Evolutionary conservation across 2,888 invertebrate species (phyloP).

Genomic region (Caenorhabditis sp.): DNA sequence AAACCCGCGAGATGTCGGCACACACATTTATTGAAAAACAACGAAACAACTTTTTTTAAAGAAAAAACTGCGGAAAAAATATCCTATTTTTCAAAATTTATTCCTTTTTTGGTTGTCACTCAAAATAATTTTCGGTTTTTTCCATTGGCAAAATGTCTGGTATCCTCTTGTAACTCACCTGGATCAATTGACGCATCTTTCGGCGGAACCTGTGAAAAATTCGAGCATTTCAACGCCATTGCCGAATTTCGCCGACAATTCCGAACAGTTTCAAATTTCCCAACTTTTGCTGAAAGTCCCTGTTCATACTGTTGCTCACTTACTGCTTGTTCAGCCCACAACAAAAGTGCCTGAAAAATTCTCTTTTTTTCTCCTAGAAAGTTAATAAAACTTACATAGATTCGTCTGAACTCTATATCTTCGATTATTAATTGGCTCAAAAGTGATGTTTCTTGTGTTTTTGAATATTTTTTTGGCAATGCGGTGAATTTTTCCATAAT

Average conservation of each 20-base stretch:
- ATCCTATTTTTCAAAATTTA: too few relatives aligned
- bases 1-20: too few relatives aligned
- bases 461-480: constrained; percentile 26
- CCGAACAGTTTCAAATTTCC: constrained; percentile 11
- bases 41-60: too few relatives aligned
- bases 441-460: constrained; percentile 19
- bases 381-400: constrained; percentile 29
- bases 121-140: too few relatives aligned
- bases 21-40: too few relatives aligned
- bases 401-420: constrained; percentile 30
- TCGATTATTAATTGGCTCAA: constrained; percentile 25
- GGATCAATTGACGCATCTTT: constrained; percentile 32
- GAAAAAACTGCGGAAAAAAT: too few relatives aligned
- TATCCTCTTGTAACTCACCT: too few relatives aligned
- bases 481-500: constrained; percentile 28
- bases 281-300: constrained; percentile 20
- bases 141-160: too few relatives aligned
- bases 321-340: constrained; percentile 37
- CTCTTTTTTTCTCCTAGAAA: too few relatives aligned
- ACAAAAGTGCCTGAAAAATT: constrained; percentile 22
- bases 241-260: constrained; percentile 12
- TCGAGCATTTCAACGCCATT: constrained; percentile 25
- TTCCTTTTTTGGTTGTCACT: too few relatives aligned
- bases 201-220: constrained; percentile 7
- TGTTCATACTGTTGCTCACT: constrained; percentile 34